These are phyloP conservation scores for Semaprochilodus insignis DNA, from an alignment of 2,797 vertebrate species.

Conservation along the genomic window DNA sequence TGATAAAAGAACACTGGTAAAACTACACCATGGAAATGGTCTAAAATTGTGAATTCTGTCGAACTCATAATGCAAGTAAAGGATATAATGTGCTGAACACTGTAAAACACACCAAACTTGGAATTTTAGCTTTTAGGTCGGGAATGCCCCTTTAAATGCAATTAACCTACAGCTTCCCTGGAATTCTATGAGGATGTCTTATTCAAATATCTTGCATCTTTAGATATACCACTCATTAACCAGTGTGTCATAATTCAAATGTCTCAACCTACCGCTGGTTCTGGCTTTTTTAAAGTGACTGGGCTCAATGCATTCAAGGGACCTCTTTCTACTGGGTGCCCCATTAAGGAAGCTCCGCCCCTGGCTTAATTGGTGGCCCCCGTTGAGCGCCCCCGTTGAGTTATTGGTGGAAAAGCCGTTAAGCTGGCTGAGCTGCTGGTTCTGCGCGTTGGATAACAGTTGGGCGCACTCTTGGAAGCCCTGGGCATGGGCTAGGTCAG, in stretches of 20 bases:
- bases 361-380: conserved; percentile 79
- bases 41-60: too few relatives aligned
- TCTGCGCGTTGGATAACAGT: conserved; percentile 97
- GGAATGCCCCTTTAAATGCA: background rate
- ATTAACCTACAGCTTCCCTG: background rate
- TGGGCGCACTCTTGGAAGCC: conserved; percentile 96
- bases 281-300: conserved; percentile 91
- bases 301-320: conserved; percentile 87
- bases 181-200: background rate
- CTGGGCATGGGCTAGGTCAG: conserved; percentile 98
- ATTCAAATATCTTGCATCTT: background rate
- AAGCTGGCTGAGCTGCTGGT: conserved; percentile 85
- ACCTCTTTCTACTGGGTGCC: conserved; percentile 91
- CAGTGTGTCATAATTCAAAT: background rate
- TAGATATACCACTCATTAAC: background rate
- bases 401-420: conserved; percentile 85
- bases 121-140: too few relatives aligned
- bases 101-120: too few relatives aligned
- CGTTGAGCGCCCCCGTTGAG: conserved; percentile 74
- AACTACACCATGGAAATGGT: too few relatives aligned
- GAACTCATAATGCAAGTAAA: too few relatives aligned
- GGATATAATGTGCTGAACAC: too few relatives aligned
- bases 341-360: conserved; percentile 80
- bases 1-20: too few relatives aligned
- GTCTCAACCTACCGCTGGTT: conserved; percentile 77